A percentile compares a stretch with the other conserved stretches of the same genome.
These are phyloP conservation scores for Drosophila paulistorum DNA, from an alignment of 1,140 invertebrate species.

Conservation along the genomic window DNA sequence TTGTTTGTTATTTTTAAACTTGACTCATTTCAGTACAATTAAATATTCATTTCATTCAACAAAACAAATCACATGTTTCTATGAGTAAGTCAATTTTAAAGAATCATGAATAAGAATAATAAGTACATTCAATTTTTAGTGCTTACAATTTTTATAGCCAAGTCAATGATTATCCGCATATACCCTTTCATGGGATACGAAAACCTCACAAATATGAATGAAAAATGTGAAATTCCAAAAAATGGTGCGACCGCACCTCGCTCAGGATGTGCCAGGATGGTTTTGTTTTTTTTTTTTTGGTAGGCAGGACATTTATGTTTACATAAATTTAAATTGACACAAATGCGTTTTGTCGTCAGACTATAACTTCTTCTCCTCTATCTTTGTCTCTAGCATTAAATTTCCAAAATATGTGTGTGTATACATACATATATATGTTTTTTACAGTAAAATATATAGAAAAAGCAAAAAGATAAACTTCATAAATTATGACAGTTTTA, in stretches of 20 bases:
- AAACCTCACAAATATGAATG: slow-evolving; percentile 41
- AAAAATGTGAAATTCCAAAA: slow-evolving; percentile 54
- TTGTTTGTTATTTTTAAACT: too few relatives aligned
- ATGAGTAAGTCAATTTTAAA: too few relatives aligned
- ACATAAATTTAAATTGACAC: slow-evolving; percentile 81
- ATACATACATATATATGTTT: background rate
- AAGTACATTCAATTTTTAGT: too few relatives aligned
- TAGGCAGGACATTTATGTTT: slow-evolving; percentile 55
- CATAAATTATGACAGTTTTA: slow-evolving; percentile 69
- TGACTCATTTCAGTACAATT: too few relatives aligned
- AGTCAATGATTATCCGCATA: background rate
- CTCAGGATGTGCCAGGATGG: slow-evolving; percentile 28
- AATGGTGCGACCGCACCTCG: slow-evolving; percentile 43
- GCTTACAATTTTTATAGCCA: background rate
- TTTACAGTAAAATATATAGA: too few relatives aligned
- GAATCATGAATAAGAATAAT: too few relatives aligned
- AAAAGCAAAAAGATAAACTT: slow-evolving; percentile 64
- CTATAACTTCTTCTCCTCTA: slow-evolving; percentile 4
- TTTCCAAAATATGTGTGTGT: background rate
- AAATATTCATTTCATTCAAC: too few relatives aligned
- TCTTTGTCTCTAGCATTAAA: slow-evolving; percentile 2
- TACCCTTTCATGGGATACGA: background rate
- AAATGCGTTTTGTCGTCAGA: slow-evolving; percentile 65
- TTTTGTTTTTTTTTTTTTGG: slow-evolving; percentile 28
- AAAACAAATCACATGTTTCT: too few relatives aligned